A percentile compares a stretch with the other conserved stretches of the same genome.
Evolutionary conservation across 2,113 vertebrate genomes (phyloP).

Genomic region (Chamaea fasciata): DNA sequence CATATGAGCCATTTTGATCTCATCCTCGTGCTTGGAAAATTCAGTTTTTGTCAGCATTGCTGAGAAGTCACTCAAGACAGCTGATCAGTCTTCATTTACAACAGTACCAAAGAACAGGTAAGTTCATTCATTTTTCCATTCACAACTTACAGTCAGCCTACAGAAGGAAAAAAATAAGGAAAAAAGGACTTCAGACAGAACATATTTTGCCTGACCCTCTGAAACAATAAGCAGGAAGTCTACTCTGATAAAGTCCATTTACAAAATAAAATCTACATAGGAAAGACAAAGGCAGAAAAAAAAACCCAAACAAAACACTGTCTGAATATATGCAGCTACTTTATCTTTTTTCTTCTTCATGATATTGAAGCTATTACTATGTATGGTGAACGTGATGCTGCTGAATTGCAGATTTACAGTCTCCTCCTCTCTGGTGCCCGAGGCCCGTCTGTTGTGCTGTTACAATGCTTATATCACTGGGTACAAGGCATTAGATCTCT

Average conservation of each 20-base stretch:
- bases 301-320: fast-evolving
- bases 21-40: neutral
- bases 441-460: neutral
- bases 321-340: neutral
- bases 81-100: neutral
- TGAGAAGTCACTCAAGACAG: neutral
- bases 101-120: neutral
- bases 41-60: neutral
- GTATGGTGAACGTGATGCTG: neutral
- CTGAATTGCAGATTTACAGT: neutral
- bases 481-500: neutral
- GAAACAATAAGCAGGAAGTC: neutral
- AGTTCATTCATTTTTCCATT: neutral
- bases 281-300: neutral
- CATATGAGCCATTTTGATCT: neutral
- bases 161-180: neutral
- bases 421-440: neutral
- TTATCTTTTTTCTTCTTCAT: neutral
- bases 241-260: neutral
- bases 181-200: neutral
- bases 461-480: neutral
- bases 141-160: neutral
- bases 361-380: neutral
- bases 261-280: neutral
- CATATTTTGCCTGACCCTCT: neutral